Evolutionary conservation across 2,113 vertebrate genomes (phyloP), one percentile per base, ranked within the genome.

Genomic region (Indicator indicator): DNA sequence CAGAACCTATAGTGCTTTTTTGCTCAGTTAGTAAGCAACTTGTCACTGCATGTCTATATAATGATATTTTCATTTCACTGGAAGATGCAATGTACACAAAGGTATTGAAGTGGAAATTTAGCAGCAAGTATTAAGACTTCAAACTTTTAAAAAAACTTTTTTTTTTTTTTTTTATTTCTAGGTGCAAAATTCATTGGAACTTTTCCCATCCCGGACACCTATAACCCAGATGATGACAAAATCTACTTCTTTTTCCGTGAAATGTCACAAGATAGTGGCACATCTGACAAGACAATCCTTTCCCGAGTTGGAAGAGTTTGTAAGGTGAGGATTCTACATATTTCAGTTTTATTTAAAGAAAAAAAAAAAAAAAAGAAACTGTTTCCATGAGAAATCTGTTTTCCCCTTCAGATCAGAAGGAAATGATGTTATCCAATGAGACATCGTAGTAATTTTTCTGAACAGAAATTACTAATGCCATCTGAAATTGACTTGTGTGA

Each of bases 221-320:
- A 99, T 96, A 99, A 99, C 90, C 98, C 98, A 68, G 99, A 99
- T 71, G 99, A 99, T 83, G 99, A 99, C 92, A 99, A 99, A 98
- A 99, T 99, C 91, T 99, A 99, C 97, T 99, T 99, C 96, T 99
- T 99, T 97, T 99, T 99, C 96, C 99, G 99, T 20, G 99, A 99
- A 97, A 98, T 98, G 77, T 99, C 99, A 11, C 98, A 98, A 96
- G 99, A 99, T 76, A 98, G 98, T 64, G 98, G 97, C 67, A 98
- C 97, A 4, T 98, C 98, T 59, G 99, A 99, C 97, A 99, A 99
- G 96, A 98, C 97, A 67, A 98, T 99, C 85, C 97, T 99, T 93
- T 99, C 99, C 77, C 98, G 99, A 40, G 99, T 99, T 90, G 99
- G 99, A 75, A 98, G 99, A 86, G 98, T 99, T 92, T 99, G 99